A percentile compares a stretch with the other conserved stretches of the same genome.
These are phyloP conservation scores for Atherinosoma microstoma DNA, from an alignment of 2,797 vertebrate species.

Conservation along the genomic window DNA sequence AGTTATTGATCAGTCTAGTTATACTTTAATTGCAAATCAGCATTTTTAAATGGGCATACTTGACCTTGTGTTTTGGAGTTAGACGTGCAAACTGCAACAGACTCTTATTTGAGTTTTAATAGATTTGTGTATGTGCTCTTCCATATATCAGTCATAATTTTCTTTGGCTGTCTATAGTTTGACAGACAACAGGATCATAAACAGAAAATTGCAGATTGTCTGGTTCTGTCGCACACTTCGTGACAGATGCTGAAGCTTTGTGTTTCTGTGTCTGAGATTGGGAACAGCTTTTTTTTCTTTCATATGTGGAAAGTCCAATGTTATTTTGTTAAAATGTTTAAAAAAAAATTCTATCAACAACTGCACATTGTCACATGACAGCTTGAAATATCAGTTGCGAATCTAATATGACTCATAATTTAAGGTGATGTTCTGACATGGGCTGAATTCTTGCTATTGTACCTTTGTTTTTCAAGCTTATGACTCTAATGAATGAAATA, in stretches of 20 bases:
- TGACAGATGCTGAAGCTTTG: not conserved
- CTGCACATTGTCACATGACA: no score
- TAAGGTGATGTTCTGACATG: not conserved
- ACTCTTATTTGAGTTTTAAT: conserved; percentile 8
- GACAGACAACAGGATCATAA: conserved; percentile 21
- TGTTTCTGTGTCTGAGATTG: not conserved
- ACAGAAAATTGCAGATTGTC: conserved; percentile 8
- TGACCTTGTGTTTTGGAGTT: conserved; percentile 4
- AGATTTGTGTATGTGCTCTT: conserved; percentile 3
- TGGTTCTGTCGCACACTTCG: not conserved
- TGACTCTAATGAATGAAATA: not conserved
- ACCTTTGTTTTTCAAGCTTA: conserved; percentile 27
- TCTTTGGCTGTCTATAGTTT: conserved; percentile 8
- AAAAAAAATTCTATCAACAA: not conserved
- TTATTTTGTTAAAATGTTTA: not conserved
- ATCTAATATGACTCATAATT: not conserved
- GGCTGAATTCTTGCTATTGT: conserved; percentile 30
- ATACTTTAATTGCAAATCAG: conserved; percentile 40
- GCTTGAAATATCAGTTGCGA: conserved; percentile 7
- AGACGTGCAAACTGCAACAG: not conserved
- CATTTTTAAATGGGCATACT: conserved; percentile 17
- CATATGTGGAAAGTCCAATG: conserved; percentile 1
- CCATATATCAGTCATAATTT: conserved; percentile 17
- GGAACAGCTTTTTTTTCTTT: not conserved
- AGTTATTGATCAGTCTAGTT: conserved; percentile 55